Conservation (phyloP, 2,113 vertebrate genomes). For the Pollachius pollachius region DNA sequence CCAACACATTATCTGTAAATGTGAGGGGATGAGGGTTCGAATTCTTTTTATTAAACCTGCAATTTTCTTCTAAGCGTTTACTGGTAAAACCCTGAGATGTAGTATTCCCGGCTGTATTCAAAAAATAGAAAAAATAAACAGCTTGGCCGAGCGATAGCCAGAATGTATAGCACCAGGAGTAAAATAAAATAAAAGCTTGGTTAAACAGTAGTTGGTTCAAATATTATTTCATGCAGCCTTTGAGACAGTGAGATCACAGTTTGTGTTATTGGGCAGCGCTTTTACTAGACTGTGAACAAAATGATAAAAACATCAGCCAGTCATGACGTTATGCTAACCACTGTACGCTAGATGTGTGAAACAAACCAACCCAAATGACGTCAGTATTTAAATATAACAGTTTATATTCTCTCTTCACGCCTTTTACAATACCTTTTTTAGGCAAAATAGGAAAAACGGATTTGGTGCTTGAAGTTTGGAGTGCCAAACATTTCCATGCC, state of each 20-base stretch:
- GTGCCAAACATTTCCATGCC: too few species aligned
- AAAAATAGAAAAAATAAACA: not conserved
- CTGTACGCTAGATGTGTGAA: not conserved
- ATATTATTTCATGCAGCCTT: not conserved
- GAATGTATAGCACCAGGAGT: constrained; percentile 4
- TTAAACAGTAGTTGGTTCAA: constrained; percentile 10
- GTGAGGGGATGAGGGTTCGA: not conserved
- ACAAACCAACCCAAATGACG: too few species aligned
- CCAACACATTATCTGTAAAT: constrained; percentile 8
- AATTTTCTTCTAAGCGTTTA: constrained; percentile 6
- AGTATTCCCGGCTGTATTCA: not conserved
- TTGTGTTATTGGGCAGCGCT: not conserved
- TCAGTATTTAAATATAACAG: too few species aligned
- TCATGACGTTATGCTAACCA: constrained; percentile 6
- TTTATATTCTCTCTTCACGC: too few species aligned
- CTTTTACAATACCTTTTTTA: too few species aligned
- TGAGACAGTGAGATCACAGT: constrained; percentile 1
- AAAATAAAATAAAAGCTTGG: constrained; percentile 5
- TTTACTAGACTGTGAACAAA: constrained; percentile 6
- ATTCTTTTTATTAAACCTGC: not conserved
- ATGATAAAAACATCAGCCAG: constrained; percentile 20
- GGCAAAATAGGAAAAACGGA: too few species aligned
- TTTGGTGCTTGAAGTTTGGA: too few species aligned
- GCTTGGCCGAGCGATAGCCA: constrained; percentile 3
- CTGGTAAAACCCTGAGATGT: not conserved